Evolutionary conservation across 2,797 vertebrate species (phyloP), one percentile per base, ranked within the genome.

Genomic region (Gephyroberyx darwinii): DNA sequence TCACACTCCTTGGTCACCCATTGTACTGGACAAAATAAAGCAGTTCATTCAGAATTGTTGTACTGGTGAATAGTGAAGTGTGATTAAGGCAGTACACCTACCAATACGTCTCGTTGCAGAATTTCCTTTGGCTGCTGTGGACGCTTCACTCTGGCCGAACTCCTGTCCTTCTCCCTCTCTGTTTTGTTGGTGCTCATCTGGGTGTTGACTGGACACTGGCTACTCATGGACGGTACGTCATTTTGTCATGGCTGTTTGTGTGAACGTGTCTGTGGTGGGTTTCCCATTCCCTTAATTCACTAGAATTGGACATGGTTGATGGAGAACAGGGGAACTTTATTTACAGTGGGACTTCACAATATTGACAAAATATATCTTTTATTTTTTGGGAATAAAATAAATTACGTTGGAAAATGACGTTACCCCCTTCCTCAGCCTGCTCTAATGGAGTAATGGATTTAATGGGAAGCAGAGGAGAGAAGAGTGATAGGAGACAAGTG

Each of bases 91-190:
- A 58, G 3, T 8, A 7, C 31, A 65, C 9, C n/a, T 20, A n/a
- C n/a, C n/a, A n/a, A n/a, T n/a, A n/a, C n/a, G 47, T 77, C 50
- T 57, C 2, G 0, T 60, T 78, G 20, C 90, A 99, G 98, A 92
- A 99, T 99, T 91, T 99, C 98, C 35, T 99, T 99, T 68, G 98
- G 98, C 74, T 99, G 98, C 94, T 99, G 98, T 20, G 98, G 98
- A 20, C 97, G 98, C 64, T 99, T 99, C 91, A 99, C 98, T 55
- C 94, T 97, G 92, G 98, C 98, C 0, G 98, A 99, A 92, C 85
- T 99, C 65, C 94, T 99, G 54, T 98, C 98, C 0, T 99, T 99
- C 91, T 98, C 96, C 31, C 94, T 99, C 31, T 99, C 98, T 5
- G 95, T 99, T 71, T 90, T 99, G 95, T 95, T 99, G 59, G 98